Evolutionary conservation across 2,888 invertebrate species (phyloP).

Genomic region (Melieria omissa): DNA sequence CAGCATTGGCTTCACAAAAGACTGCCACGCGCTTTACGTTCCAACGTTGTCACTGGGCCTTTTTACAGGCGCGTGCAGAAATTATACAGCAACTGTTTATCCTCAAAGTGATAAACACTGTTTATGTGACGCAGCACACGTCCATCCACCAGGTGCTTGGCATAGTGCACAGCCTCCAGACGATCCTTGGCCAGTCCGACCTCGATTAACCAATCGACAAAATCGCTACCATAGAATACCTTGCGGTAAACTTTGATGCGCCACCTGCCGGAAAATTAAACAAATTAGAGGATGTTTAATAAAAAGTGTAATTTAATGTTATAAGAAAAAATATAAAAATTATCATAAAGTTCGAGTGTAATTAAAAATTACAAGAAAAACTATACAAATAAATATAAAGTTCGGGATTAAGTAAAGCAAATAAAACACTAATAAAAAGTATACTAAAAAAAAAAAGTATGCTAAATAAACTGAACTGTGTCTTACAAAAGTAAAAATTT

Average conservation of each 20-base stretch:
- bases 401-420: no score
- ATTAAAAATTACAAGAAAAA: no score
- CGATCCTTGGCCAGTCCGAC: slow-evolving; percentile 84
- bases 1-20: not conserved
- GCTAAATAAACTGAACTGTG: not conserved
- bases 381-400: no score
- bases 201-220: slow-evolving; percentile 87
- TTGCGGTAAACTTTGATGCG: slow-evolving; percentile 80
- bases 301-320: slow-evolving; percentile 9
- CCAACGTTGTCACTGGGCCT: not conserved
- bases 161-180: slow-evolving; percentile 84
- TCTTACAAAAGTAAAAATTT: not conserved
- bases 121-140: slow-evolving; percentile 86
- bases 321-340: no score
- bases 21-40: not conserved
- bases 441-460: slow-evolving; percentile 12
- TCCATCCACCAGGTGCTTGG: slow-evolving; percentile 84
- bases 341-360: no score
- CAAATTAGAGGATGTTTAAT: not conserved
- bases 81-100: slow-evolving; percentile 83
- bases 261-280: slow-evolving; percentile 71
- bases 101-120: slow-evolving; percentile 86
- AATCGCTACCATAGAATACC: slow-evolving; percentile 85
- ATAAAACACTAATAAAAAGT: not conserved
- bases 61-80: slow-evolving; percentile 70